These are phyloP conservation scores for Halcyon leucocephala DNA, from an alignment of 2,797 vertebrate genomes.

Conservation along the genomic window DNA sequence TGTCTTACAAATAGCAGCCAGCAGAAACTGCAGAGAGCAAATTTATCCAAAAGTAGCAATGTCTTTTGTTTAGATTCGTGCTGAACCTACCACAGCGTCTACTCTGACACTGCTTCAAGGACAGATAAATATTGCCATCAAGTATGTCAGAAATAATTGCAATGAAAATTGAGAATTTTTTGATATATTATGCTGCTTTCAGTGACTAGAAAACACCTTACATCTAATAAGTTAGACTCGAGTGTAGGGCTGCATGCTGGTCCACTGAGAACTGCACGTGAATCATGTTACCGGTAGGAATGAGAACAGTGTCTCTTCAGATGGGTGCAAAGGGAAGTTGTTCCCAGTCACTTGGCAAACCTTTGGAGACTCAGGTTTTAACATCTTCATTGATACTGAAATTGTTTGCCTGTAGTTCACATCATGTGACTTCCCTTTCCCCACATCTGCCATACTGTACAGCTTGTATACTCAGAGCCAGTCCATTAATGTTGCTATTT, in stretches of 20 bases:
- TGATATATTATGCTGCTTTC: background rate
- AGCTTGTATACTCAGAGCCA: background rate
- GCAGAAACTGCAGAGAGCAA: background rate
- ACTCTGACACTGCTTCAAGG: background rate
- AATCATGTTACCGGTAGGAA: background rate
- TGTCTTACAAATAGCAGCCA: background rate
- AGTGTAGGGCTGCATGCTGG: background rate
- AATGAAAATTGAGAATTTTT: background rate
- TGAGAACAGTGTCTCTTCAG: background rate
- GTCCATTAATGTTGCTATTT: accelerated
- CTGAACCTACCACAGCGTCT: background rate
- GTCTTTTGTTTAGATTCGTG: background rate
- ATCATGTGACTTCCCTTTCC: background rate
- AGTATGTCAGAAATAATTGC: background rate
- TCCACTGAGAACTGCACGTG: accelerated
- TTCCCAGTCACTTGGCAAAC: background rate
- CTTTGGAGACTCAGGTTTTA: background rate
- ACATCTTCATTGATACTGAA: background rate
- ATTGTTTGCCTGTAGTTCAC: background rate
- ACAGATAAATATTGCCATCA: background rate
- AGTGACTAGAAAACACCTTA: background rate
- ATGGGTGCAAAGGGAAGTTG: background rate
- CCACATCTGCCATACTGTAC: background rate
- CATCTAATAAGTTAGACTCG: background rate
- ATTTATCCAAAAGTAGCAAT: background rate